A percentile compares a stretch with the other conserved stretches of the same genome.
phyloP scores from a whole-genome alignment of 1,140 invertebrate species.

The Gonatopus flavifemur region DNA sequence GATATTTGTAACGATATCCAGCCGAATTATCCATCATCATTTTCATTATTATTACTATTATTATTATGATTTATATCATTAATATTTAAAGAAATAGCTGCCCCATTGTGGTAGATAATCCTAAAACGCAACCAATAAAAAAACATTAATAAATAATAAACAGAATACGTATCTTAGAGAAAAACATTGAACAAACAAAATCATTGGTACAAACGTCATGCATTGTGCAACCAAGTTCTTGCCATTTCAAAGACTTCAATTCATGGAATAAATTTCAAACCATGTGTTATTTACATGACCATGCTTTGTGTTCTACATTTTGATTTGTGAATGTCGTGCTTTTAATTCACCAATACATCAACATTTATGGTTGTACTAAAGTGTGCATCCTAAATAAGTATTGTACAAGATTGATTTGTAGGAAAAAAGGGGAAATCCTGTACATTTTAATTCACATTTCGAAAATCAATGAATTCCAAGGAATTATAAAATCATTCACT shows the following conservation, averaged over 20 bases:
- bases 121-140: conserved; percentile 56
- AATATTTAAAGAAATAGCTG: conserved; percentile 60
- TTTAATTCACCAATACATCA: conserved; percentile 20
- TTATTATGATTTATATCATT: too few species aligned
- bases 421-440: too few species aligned
- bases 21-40: too few species aligned
- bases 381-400: conserved; percentile 29
- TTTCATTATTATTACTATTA: too few species aligned
- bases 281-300: conserved; percentile 33
- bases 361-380: conserved; percentile 27
- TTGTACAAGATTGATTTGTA: too few species aligned
- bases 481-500: too few species aligned
- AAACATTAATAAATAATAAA: conserved; percentile 41
- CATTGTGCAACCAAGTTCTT: conserved; percentile 21
- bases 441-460: background rate
- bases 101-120: conserved; percentile 58
- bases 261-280: conserved; percentile 20
- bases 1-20: conserved; percentile 43
- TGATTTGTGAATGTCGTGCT: conserved; percentile 34
- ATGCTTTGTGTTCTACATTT: conserved; percentile 32
- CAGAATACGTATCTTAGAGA: conserved; percentile 20
- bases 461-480: too few species aligned
- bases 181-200: too few species aligned
- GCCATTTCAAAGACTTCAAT: conserved; percentile 12
- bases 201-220: conserved; percentile 31